Percentiles rank a stretch among this genome's conserved stretches.
These are phyloP conservation scores for Diachasmimorpha longicaudata DNA, from an alignment of 1,140 invertebrate species.

Conservation along the genomic window DNA sequence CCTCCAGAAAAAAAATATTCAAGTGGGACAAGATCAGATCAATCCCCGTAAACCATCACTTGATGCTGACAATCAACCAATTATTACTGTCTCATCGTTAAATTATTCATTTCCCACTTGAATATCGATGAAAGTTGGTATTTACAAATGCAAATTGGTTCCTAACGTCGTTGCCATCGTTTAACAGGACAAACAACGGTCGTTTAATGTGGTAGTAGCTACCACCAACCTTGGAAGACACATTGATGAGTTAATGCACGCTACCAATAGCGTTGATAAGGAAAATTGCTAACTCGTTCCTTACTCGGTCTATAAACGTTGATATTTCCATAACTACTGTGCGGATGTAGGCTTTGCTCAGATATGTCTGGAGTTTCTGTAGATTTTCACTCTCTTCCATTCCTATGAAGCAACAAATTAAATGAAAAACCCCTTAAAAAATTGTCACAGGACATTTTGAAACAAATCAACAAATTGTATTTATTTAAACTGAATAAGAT, in stretches of 20 bases:
- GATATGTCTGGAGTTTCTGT: constrained; percentile 37
- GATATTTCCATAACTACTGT: constrained; percentile 47
- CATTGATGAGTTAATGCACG: constrained; percentile 9
- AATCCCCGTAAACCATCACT: no score
- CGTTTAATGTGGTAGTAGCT: constrained; percentile 53
- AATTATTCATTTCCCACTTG: no score
- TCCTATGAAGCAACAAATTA: constrained; percentile 30
- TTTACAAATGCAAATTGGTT: constrained; percentile 49
- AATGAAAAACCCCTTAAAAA: constrained; percentile 39
- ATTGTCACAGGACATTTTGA: neutral
- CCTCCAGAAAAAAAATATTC: no score
- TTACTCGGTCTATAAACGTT: constrained; percentile 44
- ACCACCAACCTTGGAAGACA: constrained; percentile 44
- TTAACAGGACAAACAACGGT: constrained; percentile 56
- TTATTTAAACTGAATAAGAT: no score
- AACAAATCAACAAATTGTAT: no score
- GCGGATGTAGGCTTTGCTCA: constrained; percentile 40
- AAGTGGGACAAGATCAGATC: no score
- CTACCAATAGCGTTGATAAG: neutral
- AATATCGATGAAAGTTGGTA: neutral
- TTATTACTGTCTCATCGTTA: no score
- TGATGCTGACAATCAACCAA: no score
- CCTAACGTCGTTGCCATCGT: constrained; percentile 46
- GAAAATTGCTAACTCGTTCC: constrained; percentile 14
- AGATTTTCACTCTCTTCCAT: constrained; percentile 29